Evolutionary conservation across 2,797 vertebrate species (phyloP), one percentile per base, ranked within the genome.

Genomic region (Brachyalestes nurse): DNA sequence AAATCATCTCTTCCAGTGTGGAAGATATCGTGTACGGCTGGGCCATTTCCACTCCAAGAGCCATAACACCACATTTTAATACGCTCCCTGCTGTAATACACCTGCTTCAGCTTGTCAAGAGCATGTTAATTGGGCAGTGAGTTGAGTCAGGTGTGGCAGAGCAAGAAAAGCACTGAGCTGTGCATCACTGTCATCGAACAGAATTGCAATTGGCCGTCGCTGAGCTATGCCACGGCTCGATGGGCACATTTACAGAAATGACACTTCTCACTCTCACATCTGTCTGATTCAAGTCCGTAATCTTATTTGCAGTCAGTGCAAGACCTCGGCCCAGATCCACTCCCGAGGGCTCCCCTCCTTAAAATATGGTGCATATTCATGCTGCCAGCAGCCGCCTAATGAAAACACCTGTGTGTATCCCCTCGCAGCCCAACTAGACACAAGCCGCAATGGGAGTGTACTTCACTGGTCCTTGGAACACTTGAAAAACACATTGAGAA

Each of bases 351-450:
- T 14, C 61, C 8, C 49, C 40, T 58, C 17, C 17, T 55, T 57
- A 42, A 73, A 73, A 67, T 79, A 42, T 38, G 17, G 53, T 82
- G 77, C 76, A 83, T 77, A 87, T 83, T 83, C 51, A 81, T 80
- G 47, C 55, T 47, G 77, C 47, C 78, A 70, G 72, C 40, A 80
- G 57, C 51, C 51, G 51, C 25, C 74, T 85, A 75, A 81, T 83
- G 45, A 85, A 84, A 82, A 66, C 72, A 65, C 71, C 77, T 73
- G 47, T 82, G 42, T 14, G 47, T 14, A 57, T 61, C 23, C 42
- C 69, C 4, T 55, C 13, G 17, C 75, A 19, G 6, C 25, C 71
- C 55, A 73, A 78, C 58, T 12, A 49, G 53, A 76, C 80, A 49
- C 40, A 58, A 70, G 42, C 40, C 49, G 79, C 64, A 60, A 25